These are phyloP conservation scores for Xenopus laevis DNA, from an alignment of 2,113 vertebrate species.

Conservation along the genomic window DNA sequence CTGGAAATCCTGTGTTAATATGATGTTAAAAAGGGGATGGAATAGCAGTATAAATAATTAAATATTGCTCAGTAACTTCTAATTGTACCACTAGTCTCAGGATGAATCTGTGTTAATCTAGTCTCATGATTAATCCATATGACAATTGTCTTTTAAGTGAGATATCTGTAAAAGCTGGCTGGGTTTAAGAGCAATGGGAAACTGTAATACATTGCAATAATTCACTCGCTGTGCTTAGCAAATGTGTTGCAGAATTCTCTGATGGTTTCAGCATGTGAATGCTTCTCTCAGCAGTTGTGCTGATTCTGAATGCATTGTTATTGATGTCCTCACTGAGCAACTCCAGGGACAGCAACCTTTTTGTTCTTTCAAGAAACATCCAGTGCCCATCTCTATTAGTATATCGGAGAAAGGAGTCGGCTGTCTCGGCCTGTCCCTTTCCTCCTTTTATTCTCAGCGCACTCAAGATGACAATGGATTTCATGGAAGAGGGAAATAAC, in stretches of 20 bases:
- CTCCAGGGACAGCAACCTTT: constrained; percentile 41
- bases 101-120: too few relatives aligned
- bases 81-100: too few relatives aligned
- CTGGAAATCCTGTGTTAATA: too few relatives aligned
- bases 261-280: constrained; percentile 20
- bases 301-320: constrained; percentile 20
- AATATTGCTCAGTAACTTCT: too few relatives aligned
- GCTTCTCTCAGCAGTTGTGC: constrained; percentile 29
- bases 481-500: constrained; percentile 53
- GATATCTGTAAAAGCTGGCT: too few relatives aligned
- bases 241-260: neutral
- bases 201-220: too few relatives aligned
- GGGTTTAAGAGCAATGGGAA: too few relatives aligned
- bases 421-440: constrained; percentile 33
- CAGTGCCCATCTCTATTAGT: constrained; percentile 37
- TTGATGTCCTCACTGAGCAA: constrained; percentile 47
- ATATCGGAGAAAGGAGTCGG: constrained; percentile 41
- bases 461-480: constrained; percentile 47
- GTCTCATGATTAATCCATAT: too few relatives aligned
- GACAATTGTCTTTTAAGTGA: too few relatives aligned
- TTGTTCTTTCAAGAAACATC: constrained; percentile 35
- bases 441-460: constrained; percentile 47
- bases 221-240: too few relatives aligned
- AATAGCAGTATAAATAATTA: too few relatives aligned
- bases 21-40: too few relatives aligned